These are phyloP conservation scores for Halichondria panicea DNA, from an alignment of 37 sponge, comb jelly and placozoan genomes.

Conservation along the genomic window DNA sequence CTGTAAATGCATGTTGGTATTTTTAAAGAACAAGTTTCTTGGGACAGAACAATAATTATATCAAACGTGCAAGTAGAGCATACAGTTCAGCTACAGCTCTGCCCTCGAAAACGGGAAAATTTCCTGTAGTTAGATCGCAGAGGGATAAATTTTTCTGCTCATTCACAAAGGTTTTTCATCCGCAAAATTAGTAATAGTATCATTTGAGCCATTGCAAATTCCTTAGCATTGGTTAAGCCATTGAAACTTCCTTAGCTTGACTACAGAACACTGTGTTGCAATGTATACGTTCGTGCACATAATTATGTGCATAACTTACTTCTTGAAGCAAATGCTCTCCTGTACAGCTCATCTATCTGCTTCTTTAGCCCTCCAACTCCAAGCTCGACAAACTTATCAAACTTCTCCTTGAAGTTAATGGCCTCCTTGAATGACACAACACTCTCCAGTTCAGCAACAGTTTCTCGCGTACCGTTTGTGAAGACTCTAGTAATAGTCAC, in stretches of 20 bases:
- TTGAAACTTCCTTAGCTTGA: not conserved
- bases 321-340: slow-evolving; percentile 78
- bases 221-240: not conserved
- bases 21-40: not conserved
- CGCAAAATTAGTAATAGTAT: not conserved
- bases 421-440: slow-evolving; percentile 57
- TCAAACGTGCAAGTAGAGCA: too few relatives aligned
- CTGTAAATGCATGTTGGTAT: not conserved
- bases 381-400: slow-evolving; percentile 54
- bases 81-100: too few relatives aligned
- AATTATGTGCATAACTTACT: slow-evolving; percentile 14
- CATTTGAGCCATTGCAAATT: not conserved
- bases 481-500: slow-evolving; percentile 13
- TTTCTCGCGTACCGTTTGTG: not conserved
- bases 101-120: too few relatives aligned
- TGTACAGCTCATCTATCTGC: slow-evolving; percentile 69
- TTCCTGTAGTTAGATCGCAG: too few relatives aligned
- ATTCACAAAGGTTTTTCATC: not conserved
- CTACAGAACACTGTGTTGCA: not conserved
- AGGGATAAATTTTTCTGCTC: not conserved
- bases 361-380: slow-evolving; percentile 72
- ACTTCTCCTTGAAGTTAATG: slow-evolving; percentile 48
- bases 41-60: not conserved
- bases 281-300: not conserved
- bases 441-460: slow-evolving; percentile 8